Evolutionary conservation across 2,113 vertebrate species (phyloP).

Genomic region (Apodemus sylvaticus): DNA sequence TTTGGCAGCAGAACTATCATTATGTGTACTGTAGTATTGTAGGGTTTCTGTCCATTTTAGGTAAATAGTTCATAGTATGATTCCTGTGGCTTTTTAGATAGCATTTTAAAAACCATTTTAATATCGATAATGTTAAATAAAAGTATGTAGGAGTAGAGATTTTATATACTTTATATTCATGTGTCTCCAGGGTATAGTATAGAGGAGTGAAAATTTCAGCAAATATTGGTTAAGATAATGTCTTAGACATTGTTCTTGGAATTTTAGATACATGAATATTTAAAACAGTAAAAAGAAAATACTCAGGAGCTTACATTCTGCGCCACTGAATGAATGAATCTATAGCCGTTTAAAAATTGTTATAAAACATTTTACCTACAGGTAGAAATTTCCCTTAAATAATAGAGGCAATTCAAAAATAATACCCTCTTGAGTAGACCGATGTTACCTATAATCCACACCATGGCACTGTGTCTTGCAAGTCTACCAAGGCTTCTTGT

Average conservation of each 20-base stretch:
- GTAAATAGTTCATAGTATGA: not conserved
- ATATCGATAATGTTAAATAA: not conserved
- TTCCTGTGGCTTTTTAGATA: not conserved
- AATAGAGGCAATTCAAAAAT: constrained; percentile 11
- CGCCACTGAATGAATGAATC: not conserved
- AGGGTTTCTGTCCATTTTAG: no score
- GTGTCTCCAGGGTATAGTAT: not conserved
- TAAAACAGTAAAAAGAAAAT: not conserved
- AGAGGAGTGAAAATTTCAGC: not conserved
- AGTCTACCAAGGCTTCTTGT: not conserved
- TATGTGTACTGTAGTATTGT: not conserved
- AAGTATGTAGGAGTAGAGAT: not conserved
- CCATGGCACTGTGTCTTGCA: not conserved
- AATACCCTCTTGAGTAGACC: not conserved
- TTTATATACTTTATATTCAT: not conserved
- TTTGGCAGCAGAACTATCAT: not conserved
- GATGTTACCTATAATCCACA: not conserved
- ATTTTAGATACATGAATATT: not conserved
- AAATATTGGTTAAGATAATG: not conserved
- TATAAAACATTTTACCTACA: not conserved
- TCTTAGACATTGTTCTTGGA: not conserved
- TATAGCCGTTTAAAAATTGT: not conserved
- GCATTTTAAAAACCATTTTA: not conserved
- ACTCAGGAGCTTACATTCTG: not conserved
- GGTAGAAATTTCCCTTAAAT: not conserved